phyloP scores from a whole-genome alignment of 2,113 vertebrate species.

The Rhinolophus ferrumequinum region DNA sequence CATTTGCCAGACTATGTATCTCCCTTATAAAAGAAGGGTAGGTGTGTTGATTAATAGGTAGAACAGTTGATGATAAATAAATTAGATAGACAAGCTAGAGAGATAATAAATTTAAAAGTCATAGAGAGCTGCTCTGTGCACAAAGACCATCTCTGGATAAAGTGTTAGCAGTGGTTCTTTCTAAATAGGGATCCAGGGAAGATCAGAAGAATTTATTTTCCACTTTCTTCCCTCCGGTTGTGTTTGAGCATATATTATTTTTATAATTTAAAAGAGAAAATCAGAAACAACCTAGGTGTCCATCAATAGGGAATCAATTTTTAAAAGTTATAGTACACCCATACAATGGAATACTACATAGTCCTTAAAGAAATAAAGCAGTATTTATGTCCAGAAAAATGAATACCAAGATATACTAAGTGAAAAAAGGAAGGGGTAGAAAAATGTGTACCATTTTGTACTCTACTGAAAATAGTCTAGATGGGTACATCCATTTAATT shows the following conservation, averaged over 20 bases:
- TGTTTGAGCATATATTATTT: background rate
- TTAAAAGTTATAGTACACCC: background rate
- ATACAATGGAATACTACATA: background rate
- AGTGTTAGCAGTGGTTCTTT: background rate
- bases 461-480: background rate
- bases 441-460: background rate
- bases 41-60: background rate
- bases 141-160: background rate
- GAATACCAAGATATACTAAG: background rate
- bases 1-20: background rate
- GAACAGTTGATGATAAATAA: background rate
- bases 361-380: background rate
- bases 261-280: background rate
- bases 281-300: background rate
- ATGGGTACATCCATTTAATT: background rate
- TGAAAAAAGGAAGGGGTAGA: background rate
- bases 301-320: background rate
- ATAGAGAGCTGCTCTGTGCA: background rate
- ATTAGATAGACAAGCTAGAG: background rate
- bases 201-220: background rate
- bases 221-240: background rate
- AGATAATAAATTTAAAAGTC: background rate
- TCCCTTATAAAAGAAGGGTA: background rate
- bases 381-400: background rate
- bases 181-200: background rate